Percentiles rank a stretch among this genome's conserved stretches.
Conservation (phyloP, 1,140 invertebrate genomes). For the Cyclargus thomasi region DNA sequence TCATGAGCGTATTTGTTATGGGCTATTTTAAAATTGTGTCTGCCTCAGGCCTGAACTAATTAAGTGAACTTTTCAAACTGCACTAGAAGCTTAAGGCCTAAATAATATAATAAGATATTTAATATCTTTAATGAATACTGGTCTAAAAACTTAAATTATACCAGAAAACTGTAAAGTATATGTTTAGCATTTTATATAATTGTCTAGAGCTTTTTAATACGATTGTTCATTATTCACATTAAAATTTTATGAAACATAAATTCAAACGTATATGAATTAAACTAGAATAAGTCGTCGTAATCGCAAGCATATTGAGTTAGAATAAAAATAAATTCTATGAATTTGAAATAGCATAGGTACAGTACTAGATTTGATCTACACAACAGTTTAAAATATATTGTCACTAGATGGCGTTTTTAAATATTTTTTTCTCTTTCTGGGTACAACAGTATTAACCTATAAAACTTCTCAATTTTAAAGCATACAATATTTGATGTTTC, state of each 20-base stretch:
- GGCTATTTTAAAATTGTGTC: not conserved
- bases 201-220: slow-evolving; percentile 5
- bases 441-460: no score
- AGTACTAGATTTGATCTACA: not conserved
- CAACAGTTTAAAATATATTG: not conserved
- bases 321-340: not conserved
- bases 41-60: not conserved
- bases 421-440: not conserved
- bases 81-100: no score
- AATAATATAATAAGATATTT: no score
- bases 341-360: not conserved
- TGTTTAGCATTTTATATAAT: slow-evolving; percentile 6
- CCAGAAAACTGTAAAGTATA: not conserved
- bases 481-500: no score
- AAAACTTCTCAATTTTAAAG: no score
- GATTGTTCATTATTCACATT: not conserved
- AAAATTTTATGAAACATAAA: slow-evolving; percentile 1
- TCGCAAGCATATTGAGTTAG: not conserved
- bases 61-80: not conserved
- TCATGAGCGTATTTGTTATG: no score
- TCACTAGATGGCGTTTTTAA: not conserved
- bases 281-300: not conserved
- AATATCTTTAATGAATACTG: no score
- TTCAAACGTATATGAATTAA: not conserved
- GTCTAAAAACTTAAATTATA: not conserved